Percentiles rank a stretch among this genome's conserved stretches.
These are phyloP conservation scores for Cichlasoma orientale DNA, from an alignment of 2,797 vertebrate species.

Conservation along the genomic window DNA sequence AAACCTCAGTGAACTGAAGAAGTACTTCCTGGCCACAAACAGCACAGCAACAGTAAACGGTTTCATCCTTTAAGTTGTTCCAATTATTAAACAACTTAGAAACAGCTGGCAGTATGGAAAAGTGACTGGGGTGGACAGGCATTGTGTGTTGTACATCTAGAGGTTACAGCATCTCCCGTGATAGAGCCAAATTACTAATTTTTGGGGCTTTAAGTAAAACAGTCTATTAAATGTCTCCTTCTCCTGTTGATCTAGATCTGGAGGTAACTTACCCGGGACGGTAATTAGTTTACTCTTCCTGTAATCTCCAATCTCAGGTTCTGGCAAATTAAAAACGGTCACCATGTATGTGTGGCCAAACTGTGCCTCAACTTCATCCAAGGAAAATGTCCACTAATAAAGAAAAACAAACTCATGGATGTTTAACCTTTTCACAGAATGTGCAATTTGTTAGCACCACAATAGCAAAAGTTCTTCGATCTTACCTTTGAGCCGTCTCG, in stretches of 20 bases:
- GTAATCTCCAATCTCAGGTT: constrained; percentile 24
- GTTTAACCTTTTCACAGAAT: background rate
- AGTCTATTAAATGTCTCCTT: background rate
- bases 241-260: background rate
- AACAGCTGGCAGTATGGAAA: background rate
- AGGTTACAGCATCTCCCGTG: too few relatives aligned
- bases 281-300: constrained; percentile 13
- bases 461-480: background rate
- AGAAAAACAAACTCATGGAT: background rate
- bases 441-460: background rate
- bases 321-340: constrained; percentile 73
- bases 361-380: constrained; percentile 64
- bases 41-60: background rate
- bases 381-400: constrained; percentile 75
- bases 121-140: background rate
- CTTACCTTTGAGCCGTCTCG: constrained; percentile 17
- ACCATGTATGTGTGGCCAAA: constrained; percentile 66
- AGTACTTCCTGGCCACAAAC: background rate
- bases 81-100: background rate
- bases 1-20: background rate
- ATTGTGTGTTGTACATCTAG: background rate
- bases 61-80: background rate
- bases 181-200: too few relatives aligned
- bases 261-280: constrained; percentile 66
- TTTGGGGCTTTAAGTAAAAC: background rate